Evolutionary conservation across 2,113 vertebrate genomes (phyloP), one percentile per base, ranked within the genome.

Genomic region (Lagenorhynchus albirostris): DNA sequence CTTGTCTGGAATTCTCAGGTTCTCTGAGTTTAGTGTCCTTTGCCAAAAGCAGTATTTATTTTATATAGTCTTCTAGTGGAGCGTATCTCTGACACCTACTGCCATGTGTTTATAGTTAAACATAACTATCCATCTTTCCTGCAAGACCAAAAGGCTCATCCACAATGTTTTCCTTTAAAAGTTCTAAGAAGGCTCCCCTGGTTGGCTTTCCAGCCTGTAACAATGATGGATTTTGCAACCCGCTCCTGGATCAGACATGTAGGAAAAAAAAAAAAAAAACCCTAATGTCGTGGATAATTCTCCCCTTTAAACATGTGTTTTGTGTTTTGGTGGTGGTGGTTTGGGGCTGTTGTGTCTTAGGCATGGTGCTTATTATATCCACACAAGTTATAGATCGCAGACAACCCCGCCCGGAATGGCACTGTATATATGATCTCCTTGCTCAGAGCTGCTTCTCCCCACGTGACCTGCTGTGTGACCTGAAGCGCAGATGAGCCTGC

Each of bases 91-190:
- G 38, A 96, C 62, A 92, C 97, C 90, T 90, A 31, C 88, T 83
- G 62, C 84, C 95, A 84, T 70, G 47, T 97, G 90, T 92, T 95
- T 92, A 44, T 86, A 74, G 92, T 97, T 98, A 96, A 94, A 95
- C 68, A 53, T 92, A 94, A 88, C 86, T 79, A 95, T 73, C 77
- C 23, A 44, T 62, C 92, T 96, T 89, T 85, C 82, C 60, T 92
- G 79, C 6, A 53, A 90, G 74, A 92, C 86, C 62, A 67, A 93
- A 70, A 94, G 83, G 26, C 85, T 97, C 79, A 86, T 92, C 94
- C 65, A 90, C 60, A 81, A 55, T 93, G 62, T 82, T 97, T 96
- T 89, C 50, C 68, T 94, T 80, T 90, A 79, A 71, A 92, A 94
- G 33, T 90, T 89, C 80, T 82, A 79, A 92, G 85, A 87, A 94